These are phyloP conservation scores for Theristicus caerulescens DNA, from an alignment of 2,113 vertebrate genomes.

Conservation along the genomic window DNA sequence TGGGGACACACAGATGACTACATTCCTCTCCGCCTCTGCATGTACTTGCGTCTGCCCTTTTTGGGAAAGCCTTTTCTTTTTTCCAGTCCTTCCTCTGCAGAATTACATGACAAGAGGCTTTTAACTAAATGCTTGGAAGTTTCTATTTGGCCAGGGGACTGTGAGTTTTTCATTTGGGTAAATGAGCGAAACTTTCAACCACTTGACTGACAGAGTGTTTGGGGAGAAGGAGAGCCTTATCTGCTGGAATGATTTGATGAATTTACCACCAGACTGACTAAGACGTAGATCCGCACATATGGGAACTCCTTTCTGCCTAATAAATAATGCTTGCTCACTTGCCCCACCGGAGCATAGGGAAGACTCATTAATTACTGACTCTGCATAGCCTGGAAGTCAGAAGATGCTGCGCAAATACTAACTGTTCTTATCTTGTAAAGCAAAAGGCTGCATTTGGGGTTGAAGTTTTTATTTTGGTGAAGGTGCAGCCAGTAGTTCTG, in stretches of 20 bases:
- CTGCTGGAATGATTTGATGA: not conserved
- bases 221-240: not conserved
- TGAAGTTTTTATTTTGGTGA: not conserved
- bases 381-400: not conserved
- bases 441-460: not conserved
- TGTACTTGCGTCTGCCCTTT: not conserved
- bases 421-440: not conserved
- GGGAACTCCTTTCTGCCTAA: conserved; percentile 22
- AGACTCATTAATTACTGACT: conserved; percentile 13
- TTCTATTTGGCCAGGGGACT: not conserved
- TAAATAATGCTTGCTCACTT: not conserved
- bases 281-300: not conserved
- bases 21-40: not conserved
- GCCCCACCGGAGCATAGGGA: not conserved
- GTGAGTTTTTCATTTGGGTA: not conserved
- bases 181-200: not conserved
- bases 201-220: not conserved
- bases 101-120: not conserved
- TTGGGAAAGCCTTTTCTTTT: not conserved
- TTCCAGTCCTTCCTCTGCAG: not conserved
- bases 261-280: conserved; percentile 22
- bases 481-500: not conserved
- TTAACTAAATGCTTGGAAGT: not conserved
- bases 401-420: not conserved
- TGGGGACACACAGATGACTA: not conserved